phyloP scores from a whole-genome alignment of 2,113 vertebrate species.

The Climacteris rufus region DNA sequence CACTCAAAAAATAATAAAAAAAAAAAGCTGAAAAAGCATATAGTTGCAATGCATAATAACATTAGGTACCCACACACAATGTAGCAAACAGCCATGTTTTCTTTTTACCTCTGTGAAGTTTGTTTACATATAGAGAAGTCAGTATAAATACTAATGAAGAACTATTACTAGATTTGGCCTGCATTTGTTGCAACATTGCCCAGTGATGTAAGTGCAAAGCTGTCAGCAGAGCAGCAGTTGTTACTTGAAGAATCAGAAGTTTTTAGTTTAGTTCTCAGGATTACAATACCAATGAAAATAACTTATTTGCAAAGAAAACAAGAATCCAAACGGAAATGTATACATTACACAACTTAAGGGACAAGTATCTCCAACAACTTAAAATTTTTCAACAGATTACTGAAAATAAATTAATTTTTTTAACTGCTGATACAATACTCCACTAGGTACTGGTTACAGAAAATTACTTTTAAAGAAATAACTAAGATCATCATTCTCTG shows the following conservation, averaged over 20 bases:
- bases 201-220: neutral
- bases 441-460: neutral
- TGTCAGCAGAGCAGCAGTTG: neutral
- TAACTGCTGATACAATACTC: neutral
- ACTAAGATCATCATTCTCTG: neutral
- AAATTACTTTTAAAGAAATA: neutral
- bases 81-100: neutral
- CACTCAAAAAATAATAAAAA: too few species aligned
- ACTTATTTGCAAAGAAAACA: neutral
- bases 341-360: neutral
- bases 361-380: neutral
- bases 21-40: neutral
- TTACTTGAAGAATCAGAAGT: neutral
- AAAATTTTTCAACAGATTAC: neutral
- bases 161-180: neutral
- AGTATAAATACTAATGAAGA: neutral
- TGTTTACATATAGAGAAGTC: neutral
- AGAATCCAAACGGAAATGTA: neutral
- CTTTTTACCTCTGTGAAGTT: neutral
- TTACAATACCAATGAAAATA: neutral
- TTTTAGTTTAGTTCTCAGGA: neutral
- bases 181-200: neutral
- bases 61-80: neutral
- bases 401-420: neutral
- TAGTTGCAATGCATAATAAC: neutral